These are phyloP conservation scores for Drosophila nasuta DNA, from an alignment of 1,140 invertebrate species.

Conservation along the genomic window DNA sequence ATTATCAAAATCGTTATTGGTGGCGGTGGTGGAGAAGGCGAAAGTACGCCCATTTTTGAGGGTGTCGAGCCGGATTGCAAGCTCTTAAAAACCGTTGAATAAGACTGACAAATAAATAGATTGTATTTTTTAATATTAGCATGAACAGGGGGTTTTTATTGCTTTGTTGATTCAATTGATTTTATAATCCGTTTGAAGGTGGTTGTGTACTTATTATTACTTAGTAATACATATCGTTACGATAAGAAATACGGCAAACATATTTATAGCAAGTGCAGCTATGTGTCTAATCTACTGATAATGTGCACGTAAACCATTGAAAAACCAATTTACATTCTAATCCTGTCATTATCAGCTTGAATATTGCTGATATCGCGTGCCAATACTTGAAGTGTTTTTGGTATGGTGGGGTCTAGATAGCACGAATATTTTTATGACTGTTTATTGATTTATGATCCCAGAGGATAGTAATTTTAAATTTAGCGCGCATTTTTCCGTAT, in stretches of 20 bases:
- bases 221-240: background rate
- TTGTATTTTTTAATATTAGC: background rate
- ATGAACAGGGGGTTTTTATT: conserved; percentile 25
- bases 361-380: conserved; percentile 38
- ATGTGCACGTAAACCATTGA: conserved; percentile 34
- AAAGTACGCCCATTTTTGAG: conserved; percentile 66
- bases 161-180: conserved; percentile 10
- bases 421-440: conserved; percentile 45
- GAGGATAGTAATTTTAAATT: conserved; percentile 1
- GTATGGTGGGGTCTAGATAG: conserved; percentile 56
- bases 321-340: conserved; percentile 58
- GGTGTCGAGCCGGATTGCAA: conserved; percentile 71
- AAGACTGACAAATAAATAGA: conserved; percentile 44
- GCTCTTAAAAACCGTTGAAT: background rate
- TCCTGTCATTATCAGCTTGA: conserved; percentile 36
- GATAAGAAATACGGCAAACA: conserved; percentile 41
- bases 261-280: conserved; percentile 21
- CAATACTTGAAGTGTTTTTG: conserved; percentile 32
- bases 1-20: conserved; percentile 62
- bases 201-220: background rate
- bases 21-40: conserved; percentile 48
- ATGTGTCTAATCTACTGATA: conserved; percentile 44
- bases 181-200: conserved; percentile 29
- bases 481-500: conserved; percentile 6
- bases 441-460: conserved; percentile 65